Evolutionary conservation across 2,888 invertebrate genomes (phyloP).

Genomic region (Cyclophora albipunctata): DNA sequence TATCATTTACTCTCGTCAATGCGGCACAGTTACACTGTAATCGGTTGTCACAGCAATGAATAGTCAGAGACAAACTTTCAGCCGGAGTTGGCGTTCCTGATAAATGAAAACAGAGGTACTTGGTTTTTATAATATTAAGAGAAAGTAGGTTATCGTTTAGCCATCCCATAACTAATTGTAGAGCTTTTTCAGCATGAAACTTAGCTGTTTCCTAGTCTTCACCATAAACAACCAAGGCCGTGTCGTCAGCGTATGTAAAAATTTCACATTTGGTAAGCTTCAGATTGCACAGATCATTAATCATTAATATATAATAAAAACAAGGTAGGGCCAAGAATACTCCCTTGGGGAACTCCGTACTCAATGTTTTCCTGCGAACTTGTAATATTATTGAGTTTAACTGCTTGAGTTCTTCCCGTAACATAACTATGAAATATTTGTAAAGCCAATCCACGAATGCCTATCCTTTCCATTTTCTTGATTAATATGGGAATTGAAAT

Average conservation of each 20-base stretch:
- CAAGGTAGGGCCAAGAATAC: constrained; percentile 10
- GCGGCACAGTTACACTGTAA: not conserved
- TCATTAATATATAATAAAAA: not conserved
- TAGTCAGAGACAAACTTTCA: not conserved
- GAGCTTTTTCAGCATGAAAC: not conserved
- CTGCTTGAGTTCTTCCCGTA: constrained; percentile 1
- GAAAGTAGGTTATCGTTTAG: constrained; percentile 1
- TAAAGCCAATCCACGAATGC: constrained; percentile 6
- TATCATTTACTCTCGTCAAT: not conserved
- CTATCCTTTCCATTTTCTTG: constrained; percentile 5
- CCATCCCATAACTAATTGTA: constrained; percentile 1
- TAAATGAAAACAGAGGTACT: constrained; percentile 1
- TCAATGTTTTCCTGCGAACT: not conserved
- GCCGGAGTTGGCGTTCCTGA: not conserved
- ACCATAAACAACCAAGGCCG: not conserved
- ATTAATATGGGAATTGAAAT: constrained; percentile 3
- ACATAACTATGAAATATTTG: constrained; percentile 7
- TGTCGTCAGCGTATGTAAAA: constrained; percentile 2
- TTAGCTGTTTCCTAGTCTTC: not conserved
- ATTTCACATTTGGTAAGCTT: not conserved
- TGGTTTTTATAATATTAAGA: constrained; percentile 4
- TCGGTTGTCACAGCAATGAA: not conserved
- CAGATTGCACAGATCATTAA: constrained; percentile 6
- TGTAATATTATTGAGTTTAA: not conserved
- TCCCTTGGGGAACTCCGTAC: constrained; percentile 10